Percentiles rank a stretch among this genome's conserved stretches.
These are phyloP conservation scores for Bucco capensis DNA, from an alignment of 2,113 vertebrate genomes.

Conservation along the genomic window DNA sequence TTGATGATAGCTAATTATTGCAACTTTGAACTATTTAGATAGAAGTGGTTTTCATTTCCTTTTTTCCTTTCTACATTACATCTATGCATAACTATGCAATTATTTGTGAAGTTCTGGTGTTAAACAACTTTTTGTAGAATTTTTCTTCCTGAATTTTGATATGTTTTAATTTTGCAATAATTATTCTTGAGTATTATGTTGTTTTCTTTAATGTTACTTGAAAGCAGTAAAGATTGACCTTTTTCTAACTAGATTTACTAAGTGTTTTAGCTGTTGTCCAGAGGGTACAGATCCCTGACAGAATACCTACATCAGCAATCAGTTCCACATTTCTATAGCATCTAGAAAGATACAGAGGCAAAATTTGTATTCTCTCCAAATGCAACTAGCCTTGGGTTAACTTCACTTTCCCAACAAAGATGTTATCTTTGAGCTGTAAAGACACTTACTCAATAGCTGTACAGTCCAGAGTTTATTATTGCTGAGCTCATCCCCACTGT, in stretches of 20 bases:
- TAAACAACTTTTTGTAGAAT: background rate
- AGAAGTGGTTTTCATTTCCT: conserved; percentile 34
- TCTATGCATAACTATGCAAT: background rate
- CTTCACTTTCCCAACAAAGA: background rate
- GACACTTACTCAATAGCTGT: background rate
- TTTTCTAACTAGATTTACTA: background rate
- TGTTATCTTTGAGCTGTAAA: background rate
- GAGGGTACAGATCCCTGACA: background rate
- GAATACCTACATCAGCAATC: background rate
- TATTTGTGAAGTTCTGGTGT: background rate
- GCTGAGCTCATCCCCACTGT: background rate
- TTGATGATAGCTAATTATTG: conserved; percentile 61
- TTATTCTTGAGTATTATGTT: background rate
- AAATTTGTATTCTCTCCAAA: background rate
- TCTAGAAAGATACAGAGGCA: background rate
- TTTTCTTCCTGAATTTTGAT: background rate
- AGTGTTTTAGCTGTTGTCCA: background rate
- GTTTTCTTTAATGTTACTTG: background rate
- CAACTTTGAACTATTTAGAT: conserved; percentile 57
- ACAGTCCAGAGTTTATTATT: background rate
- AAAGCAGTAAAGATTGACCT: background rate
- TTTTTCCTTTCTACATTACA: background rate
- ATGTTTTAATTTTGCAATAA: background rate
- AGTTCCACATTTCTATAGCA: background rate
- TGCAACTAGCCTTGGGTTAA: background rate